Percentiles rank a stretch among this genome's conserved stretches.
phyloP scores from a whole-genome alignment of 1,140 invertebrate species.

The Halictus rubicundus region DNA sequence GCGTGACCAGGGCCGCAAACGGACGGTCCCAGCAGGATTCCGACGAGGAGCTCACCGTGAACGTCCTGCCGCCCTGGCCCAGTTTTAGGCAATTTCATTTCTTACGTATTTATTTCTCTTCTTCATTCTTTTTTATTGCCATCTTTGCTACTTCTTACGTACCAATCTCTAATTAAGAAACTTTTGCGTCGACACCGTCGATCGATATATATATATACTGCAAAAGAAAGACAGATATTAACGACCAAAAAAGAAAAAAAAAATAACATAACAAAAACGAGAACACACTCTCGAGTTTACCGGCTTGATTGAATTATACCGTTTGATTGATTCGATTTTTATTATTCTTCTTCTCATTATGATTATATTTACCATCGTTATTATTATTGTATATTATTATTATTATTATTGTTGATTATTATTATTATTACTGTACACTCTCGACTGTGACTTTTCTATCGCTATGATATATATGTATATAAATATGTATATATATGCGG shows the following conservation, averaged over 20 bases:
- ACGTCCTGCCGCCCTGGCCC: constrained; percentile 80
- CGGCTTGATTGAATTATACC: constrained; percentile 37
- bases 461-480: too few species aligned
- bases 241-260: background rate
- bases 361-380: constrained; percentile 58
- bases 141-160: constrained; percentile 73
- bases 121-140: constrained; percentile 74
- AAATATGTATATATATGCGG: too few species aligned
- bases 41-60: constrained; percentile 80
- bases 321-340: constrained; percentile 58
- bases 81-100: constrained; percentile 82
- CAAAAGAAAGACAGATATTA: constrained; percentile 8
- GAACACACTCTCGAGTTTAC: constrained; percentile 38
- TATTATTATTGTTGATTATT: constrained; percentile 29
- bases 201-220: too few species aligned
- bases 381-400: constrained; percentile 52
- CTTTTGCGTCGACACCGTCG: too few species aligned
- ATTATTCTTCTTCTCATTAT: constrained; percentile 56
- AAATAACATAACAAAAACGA: too few species aligned
- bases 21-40: constrained; percentile 77
- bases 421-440: constrained; percentile 23
- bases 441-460: constrained; percentile 32
- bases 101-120: constrained; percentile 80
- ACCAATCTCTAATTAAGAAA: constrained; percentile 6
- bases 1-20: constrained; percentile 72